Conservation (phyloP, 2,797 vertebrate genomes). For the Pipistrellus pygmaeus region DNA sequence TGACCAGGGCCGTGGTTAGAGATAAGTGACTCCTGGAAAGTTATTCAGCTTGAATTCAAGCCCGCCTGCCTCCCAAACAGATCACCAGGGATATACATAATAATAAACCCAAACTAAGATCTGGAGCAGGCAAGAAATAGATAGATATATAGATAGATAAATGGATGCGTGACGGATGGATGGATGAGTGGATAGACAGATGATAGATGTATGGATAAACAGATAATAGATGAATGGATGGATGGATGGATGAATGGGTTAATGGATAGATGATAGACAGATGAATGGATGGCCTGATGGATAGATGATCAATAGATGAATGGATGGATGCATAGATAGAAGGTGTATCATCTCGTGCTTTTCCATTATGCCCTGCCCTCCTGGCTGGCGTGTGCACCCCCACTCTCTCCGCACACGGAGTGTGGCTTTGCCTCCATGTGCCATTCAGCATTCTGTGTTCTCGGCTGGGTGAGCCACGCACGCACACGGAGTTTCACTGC, state of each 20-base stretch:
- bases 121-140: background rate
- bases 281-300: background rate
- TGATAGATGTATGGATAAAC: no score
- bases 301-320: background rate
- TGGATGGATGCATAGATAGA: no score
- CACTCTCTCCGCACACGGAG: background rate
- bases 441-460: background rate
- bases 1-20: background rate
- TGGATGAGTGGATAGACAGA: background rate
- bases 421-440: background rate
- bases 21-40: background rate
- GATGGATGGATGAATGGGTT: background rate
- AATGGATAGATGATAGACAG: background rate
- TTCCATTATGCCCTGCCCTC: background rate
- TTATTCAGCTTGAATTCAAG: background rate
- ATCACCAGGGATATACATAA: background rate
- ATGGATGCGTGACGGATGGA: background rate
- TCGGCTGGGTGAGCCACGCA: background rate
- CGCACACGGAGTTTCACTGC: background rate
- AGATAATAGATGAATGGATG: background rate
- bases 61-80: background rate
- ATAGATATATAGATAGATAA: background rate
- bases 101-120: background rate
- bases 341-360: background rate
- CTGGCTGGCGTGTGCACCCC: accelerated